Percentiles rank a stretch among this genome's conserved stretches.
Evolutionary conservation across 2,797 vertebrate genomes (phyloP).

Genomic region (Dryobates pubescens): DNA sequence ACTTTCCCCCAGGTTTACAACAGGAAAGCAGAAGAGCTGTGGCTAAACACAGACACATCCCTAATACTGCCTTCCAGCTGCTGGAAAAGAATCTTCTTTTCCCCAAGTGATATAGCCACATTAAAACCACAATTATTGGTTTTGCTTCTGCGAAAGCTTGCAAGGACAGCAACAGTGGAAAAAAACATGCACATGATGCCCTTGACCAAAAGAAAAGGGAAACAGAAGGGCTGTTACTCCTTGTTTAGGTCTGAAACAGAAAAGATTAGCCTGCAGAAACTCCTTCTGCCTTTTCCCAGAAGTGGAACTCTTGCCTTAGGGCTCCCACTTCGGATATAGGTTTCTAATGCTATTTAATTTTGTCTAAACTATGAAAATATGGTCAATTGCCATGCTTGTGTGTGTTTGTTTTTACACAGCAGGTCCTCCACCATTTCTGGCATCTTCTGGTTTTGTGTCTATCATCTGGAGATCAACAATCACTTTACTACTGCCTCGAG

Average conservation of each 20-base stretch:
- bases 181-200: background rate
- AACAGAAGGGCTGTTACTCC: no score
- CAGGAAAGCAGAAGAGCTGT: background rate
- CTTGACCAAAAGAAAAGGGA: background rate
- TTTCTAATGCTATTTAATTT: background rate
- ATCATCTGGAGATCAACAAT: background rate
- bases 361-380: background rate
- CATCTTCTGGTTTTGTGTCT: background rate
- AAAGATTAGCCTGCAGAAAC: background rate
- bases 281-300: background rate
- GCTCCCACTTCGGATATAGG: rapidly evolving
- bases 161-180: background rate
- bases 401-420: background rate
- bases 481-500: background rate
- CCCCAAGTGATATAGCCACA: background rate
- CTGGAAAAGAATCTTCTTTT: background rate
- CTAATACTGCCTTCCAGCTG: background rate
- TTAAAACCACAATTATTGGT: background rate
- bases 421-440: background rate
- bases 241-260: background rate
- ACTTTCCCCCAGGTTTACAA: background rate
- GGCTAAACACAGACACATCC: background rate
- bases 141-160: background rate
- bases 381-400: background rate
- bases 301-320: background rate